These are phyloP conservation scores for Zapornia atra DNA, from an alignment of 2,113 vertebrate species.

Conservation along the genomic window DNA sequence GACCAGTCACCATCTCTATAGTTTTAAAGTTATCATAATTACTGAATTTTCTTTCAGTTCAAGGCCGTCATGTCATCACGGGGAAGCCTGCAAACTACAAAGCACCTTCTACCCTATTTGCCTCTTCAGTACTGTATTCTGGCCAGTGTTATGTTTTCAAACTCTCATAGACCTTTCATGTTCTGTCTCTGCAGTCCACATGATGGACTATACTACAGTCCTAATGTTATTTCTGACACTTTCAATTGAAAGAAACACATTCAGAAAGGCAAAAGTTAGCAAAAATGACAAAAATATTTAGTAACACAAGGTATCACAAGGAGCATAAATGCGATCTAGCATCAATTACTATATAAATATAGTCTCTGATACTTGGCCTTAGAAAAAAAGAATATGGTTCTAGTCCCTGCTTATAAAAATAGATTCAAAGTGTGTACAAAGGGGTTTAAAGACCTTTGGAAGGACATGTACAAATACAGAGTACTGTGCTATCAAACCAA, in stretches of 20 bases:
- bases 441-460: not conserved
- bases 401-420: not conserved
- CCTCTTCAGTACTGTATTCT: not conserved
- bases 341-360: not conserved
- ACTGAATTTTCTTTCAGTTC: not conserved
- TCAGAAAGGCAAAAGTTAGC: not conserved
- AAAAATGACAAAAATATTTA: not conserved
- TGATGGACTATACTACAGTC: not conserved
- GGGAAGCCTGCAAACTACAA: not conserved
- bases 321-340: not conserved
- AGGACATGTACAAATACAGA: not conserved
- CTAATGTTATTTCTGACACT: not conserved
- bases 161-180: rapidly evolving
- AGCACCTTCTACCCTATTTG: not conserved
- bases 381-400: not conserved
- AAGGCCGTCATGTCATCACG: not conserved
- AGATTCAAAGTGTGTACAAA: not conserved
- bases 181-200: not conserved
- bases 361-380: not conserved
- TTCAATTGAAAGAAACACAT: not conserved
- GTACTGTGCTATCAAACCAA: not conserved
- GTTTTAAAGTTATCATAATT: not conserved
- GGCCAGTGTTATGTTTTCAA: not conserved
- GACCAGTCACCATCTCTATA: not conserved
- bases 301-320: not conserved